Evolutionary conservation across 2,888 invertebrate genomes (phyloP).

Genomic region (Drosophila prostipennis): DNA sequence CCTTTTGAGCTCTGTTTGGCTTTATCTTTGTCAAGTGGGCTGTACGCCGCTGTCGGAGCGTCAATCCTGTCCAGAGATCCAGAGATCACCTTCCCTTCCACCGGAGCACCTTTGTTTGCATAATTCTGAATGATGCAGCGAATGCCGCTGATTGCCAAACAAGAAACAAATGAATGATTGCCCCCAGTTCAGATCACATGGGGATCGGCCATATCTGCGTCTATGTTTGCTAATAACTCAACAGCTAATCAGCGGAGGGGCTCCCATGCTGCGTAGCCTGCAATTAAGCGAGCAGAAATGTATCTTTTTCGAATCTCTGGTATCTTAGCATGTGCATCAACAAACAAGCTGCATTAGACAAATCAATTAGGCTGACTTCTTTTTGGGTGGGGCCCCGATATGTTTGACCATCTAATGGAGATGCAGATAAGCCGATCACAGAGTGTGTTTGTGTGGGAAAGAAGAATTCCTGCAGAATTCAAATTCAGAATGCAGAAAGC

Average conservation of each 20-base stretch:
- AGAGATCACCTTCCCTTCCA: constrained; percentile 57
- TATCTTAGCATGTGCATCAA: constrained; percentile 52
- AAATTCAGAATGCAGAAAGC: constrained; percentile 19
- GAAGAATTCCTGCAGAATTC: neutral
- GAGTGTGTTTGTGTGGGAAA: constrained; percentile 15
- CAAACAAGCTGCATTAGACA: constrained; percentile 64
- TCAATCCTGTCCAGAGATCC: constrained; percentile 56
- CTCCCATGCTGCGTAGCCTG: constrained; percentile 66
- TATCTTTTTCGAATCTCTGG: constrained; percentile 52
- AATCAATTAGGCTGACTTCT: constrained; percentile 68
- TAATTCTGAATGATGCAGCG: constrained; percentile 31
- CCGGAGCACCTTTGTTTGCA: constrained; percentile 70
- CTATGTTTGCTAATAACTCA: constrained; percentile 80
- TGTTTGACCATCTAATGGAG: constrained; percentile 43
- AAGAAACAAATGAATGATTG: constrained; percentile 70
- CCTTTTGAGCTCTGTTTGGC: constrained; percentile 71
- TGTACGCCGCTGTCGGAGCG: constrained; percentile 28
- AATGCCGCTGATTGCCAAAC: constrained; percentile 49
- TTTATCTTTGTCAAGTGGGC: constrained; percentile 50
- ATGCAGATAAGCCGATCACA: constrained; percentile 25
- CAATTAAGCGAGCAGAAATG: constrained; percentile 76
- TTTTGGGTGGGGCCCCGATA: constrained; percentile 36
- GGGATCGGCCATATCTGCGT: constrained; percentile 38
- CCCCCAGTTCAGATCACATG: constrained; percentile 45
- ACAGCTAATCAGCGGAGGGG: constrained; percentile 72